Conservation (phyloP, 2,113 vertebrate species). For the Gymnogyps californianus region DNA sequence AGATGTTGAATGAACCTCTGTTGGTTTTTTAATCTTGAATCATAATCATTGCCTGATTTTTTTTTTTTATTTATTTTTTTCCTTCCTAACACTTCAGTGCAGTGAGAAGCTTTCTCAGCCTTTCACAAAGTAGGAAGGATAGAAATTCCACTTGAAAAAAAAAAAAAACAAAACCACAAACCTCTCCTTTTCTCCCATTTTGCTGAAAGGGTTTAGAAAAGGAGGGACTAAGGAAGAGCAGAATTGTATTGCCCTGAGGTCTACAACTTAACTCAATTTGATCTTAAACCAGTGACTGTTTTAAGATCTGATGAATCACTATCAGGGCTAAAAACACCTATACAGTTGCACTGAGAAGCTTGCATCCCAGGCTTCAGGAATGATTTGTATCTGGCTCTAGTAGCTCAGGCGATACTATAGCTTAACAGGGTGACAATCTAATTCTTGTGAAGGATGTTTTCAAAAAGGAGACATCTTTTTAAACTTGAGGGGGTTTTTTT, state of each 20-base stretch:
- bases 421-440: neutral
- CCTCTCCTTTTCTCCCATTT: neutral
- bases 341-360: neutral
- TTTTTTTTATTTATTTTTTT: neutral
- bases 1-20: neutral
- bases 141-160: neutral
- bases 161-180: neutral
- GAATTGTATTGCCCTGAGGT: neutral
- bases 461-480: neutral
- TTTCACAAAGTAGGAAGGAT: neutral
- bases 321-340: neutral
- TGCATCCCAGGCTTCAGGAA: neutral
- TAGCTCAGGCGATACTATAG: neutral
- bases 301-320: neutral
- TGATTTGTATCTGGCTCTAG: neutral
- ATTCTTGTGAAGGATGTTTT: neutral
- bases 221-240: neutral
- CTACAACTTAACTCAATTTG: neutral
- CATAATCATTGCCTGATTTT: neutral
- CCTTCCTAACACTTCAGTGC: neutral
- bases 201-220: neutral
- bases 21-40: neutral
- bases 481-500: neutral
- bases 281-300: slow-evolving; percentile 10
- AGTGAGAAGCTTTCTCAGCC: neutral